Evolutionary conservation across 2,797 vertebrate genomes (phyloP).

Genomic region (Oreortyx pictus): DNA sequence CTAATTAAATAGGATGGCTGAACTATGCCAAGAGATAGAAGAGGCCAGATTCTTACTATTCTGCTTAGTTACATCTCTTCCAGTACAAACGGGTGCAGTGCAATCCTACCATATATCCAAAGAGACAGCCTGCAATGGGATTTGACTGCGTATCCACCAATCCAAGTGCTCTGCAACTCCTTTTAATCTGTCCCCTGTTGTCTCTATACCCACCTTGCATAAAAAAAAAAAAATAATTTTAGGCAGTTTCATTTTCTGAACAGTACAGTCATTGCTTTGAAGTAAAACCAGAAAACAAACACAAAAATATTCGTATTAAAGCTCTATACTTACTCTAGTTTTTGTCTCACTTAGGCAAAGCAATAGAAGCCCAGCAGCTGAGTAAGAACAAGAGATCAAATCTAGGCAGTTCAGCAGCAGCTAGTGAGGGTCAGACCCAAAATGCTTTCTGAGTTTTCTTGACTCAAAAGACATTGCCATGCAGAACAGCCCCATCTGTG

Average conservation of each 20-base stretch:
- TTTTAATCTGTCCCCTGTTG: constrained; percentile 8
- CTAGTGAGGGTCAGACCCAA: background rate
- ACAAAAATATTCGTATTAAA: background rate
- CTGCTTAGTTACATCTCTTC: background rate
- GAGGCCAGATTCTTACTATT: constrained; percentile 44
- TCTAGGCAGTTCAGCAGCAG: background rate
- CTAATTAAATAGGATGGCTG: constrained; percentile 64
- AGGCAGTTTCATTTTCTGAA: constrained; percentile 14
- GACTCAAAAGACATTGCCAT: background rate
- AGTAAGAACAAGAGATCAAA: background rate
- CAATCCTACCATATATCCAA: background rate
- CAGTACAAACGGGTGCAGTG: background rate
- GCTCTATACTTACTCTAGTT: background rate
- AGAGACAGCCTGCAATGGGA: background rate
- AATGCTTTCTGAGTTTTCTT: background rate
- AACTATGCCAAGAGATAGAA: constrained; percentile 20
- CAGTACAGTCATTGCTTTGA: background rate
- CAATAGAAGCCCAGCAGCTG: background rate
- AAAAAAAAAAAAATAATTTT: constrained; percentile 29
- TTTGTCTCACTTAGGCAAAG: background rate
- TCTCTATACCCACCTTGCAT: background rate
- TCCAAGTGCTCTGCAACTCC: background rate
- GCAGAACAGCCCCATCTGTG: background rate
- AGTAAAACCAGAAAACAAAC: background rate
- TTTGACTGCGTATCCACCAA: background rate